Conservation (phyloP, 2,797 vertebrate genomes). For the Tragelaphus oryx region DNA sequence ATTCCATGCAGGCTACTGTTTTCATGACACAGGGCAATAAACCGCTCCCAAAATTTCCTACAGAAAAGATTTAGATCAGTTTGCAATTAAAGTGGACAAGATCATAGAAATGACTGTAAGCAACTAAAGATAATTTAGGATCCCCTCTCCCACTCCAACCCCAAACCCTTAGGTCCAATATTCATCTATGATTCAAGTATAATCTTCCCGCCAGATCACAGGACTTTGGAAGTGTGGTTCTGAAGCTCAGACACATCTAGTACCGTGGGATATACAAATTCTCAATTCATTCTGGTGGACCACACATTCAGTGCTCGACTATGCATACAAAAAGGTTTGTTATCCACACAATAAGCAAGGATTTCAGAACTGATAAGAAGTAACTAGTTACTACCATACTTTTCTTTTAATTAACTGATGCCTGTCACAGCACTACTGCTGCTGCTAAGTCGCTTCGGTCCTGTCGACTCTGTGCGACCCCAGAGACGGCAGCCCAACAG, state of each 20-base stretch:
- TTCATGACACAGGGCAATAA: conserved; percentile 96
- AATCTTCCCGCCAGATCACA: neutral
- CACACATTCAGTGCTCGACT: neutral
- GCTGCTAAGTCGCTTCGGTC: too few relatives aligned
- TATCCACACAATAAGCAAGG: neutral
- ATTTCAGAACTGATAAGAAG: conserved; percentile 21
- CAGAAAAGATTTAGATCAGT: conserved; percentile 67
- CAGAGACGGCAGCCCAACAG: too few relatives aligned
- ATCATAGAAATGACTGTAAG: conserved; percentile 39
- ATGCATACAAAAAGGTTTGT: neutral
- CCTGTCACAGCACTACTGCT: neutral
- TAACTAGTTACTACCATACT: neutral
- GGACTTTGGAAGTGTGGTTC: neutral
- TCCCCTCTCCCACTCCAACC: neutral
- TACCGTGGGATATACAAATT: neutral
- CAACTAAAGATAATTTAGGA: conserved; percentile 28
- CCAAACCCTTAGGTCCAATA: neutral
- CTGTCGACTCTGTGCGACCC: too few relatives aligned
- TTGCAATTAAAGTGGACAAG: conserved; percentile 43
- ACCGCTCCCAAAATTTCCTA: conserved; percentile 99
- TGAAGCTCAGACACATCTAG: neutral
- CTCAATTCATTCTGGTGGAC: neutral
- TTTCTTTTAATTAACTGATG: conserved; percentile 31
- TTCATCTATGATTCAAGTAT: neutral
- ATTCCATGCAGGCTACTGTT: conserved; percentile 98